These are phyloP conservation scores for Channa maculata DNA, from an alignment of 2,113 vertebrate genomes.

Conservation along the genomic window DNA sequence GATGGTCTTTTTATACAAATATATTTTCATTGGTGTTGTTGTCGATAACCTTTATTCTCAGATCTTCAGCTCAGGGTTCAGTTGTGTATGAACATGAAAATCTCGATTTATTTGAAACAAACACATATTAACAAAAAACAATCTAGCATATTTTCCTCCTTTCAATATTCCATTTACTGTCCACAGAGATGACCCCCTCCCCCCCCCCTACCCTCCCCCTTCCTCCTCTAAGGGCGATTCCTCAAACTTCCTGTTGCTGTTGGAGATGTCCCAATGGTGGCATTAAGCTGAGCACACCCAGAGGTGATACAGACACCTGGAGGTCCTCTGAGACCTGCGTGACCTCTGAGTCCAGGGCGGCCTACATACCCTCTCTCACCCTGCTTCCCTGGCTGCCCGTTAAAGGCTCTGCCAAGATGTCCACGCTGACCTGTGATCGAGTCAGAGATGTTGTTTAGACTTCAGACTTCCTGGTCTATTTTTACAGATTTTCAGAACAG, in stretches of 20 bases:
- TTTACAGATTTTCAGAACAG: slow-evolving; percentile 22
- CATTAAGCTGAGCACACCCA: slow-evolving; percentile 75
- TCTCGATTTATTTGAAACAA: slow-evolving; percentile 47
- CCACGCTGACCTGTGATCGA: slow-evolving; percentile 81
- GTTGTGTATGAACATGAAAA: slow-evolving; percentile 79
- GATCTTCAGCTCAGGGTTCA: slow-evolving; percentile 30
- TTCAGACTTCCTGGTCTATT: slow-evolving; percentile 9
- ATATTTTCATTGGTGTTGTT: slow-evolving; percentile 21
- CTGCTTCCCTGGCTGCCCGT: slow-evolving; percentile 81
- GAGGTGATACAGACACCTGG: slow-evolving; percentile 83
- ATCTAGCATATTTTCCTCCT: slow-evolving; percentile 25
- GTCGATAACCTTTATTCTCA: slow-evolving; percentile 22
- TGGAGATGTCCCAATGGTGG: slow-evolving; percentile 50
- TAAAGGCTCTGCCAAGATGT: slow-evolving; percentile 76
- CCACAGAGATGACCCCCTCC: not conserved
- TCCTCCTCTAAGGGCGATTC: slow-evolving; percentile 68
- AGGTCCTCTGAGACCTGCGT: slow-evolving; percentile 79
- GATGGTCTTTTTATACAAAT: slow-evolving; percentile 67
- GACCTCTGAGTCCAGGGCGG: slow-evolving; percentile 78
- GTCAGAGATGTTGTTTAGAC: slow-evolving; percentile 42
- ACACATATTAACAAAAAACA: slow-evolving; percentile 51
- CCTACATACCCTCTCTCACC: slow-evolving; percentile 83
- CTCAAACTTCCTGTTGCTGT: slow-evolving; percentile 61
- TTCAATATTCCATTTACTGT: slow-evolving; percentile 21
- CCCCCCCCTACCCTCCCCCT: slow-evolving; percentile 13